Conservation (phyloP, 2,113 vertebrate species). For the Salminus brasiliensis region DNA sequence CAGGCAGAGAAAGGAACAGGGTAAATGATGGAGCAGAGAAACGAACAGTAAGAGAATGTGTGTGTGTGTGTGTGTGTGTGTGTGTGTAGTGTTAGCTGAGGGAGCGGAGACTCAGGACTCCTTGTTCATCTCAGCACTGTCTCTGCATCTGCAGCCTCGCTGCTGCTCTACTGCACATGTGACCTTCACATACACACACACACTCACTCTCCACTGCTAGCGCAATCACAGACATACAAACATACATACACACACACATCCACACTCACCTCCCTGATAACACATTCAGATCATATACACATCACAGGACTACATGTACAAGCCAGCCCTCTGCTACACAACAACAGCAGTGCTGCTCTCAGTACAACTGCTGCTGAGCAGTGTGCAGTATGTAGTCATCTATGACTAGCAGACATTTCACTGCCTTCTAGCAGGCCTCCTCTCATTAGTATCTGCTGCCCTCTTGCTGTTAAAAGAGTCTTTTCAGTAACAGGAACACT, state of each 20-base stretch:
- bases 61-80: not conserved
- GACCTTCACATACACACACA: slow-evolving; percentile 42
- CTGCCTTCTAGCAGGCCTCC: not conserved
- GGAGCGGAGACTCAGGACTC: slow-evolving; percentile 14
- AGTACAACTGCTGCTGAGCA: slow-evolving; percentile 19
- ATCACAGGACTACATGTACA: not conserved
- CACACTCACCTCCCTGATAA: too few species aligned
- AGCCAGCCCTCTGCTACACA: not conserved
- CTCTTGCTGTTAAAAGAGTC: slow-evolving; percentile 53
- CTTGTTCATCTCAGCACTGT: slow-evolving; percentile 38
- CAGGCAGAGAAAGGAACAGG: not conserved
- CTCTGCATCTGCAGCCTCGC: slow-evolving; percentile 23
- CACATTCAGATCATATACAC: too few species aligned
- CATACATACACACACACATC: too few species aligned
- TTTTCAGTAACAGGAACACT: slow-evolving; percentile 18
- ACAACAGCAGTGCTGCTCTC: slow-evolving; percentile 25
- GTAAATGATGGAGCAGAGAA: not conserved
- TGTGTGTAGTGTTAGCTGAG: not conserved
- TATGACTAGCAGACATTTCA: slow-evolving; percentile 48
- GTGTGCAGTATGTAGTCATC: slow-evolving; percentile 30
- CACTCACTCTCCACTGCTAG: too few species aligned
- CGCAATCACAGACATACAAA: too few species aligned
- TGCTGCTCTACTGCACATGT: slow-evolving; percentile 38
- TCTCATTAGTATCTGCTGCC: slow-evolving; percentile 56
- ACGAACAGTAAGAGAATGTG: not conserved